These are phyloP conservation scores for Anoplolepis gracilipes DNA, from an alignment of 1,140 invertebrate species.

Conservation along the genomic window DNA sequence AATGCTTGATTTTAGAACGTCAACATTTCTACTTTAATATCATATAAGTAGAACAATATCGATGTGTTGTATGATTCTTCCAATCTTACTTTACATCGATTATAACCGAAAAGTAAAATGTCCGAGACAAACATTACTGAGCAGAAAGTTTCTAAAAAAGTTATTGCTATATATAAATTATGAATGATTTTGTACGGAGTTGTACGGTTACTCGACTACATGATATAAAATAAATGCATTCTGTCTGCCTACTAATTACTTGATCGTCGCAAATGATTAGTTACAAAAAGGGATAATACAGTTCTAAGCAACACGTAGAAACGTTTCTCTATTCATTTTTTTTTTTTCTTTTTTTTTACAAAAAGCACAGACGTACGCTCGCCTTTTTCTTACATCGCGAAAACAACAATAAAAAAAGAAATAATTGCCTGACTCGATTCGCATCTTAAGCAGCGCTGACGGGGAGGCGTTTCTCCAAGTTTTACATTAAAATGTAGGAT, in stretches of 20 bases:
- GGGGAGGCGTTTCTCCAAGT: constrained; percentile 25
- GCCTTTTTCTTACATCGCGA: background rate
- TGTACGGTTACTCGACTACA: background rate
- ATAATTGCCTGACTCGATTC: constrained; percentile 26
- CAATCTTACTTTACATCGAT: background rate
- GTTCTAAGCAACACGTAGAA: background rate
- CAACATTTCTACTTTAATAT: background rate
- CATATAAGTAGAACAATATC: background rate
- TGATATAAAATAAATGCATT: constrained; percentile 16
- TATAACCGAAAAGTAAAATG: background rate
- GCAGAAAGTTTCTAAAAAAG: too few species aligned
- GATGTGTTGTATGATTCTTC: background rate
- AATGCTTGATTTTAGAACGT: constrained; percentile 12
- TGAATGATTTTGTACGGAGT: background rate
- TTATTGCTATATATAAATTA: constrained; percentile 1
- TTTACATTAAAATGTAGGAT: constrained; percentile 47
- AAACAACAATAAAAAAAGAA: background rate
- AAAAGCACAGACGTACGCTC: background rate
- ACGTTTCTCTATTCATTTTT: too few species aligned
- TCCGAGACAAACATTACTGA: too few species aligned
- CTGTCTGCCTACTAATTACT: constrained; percentile 26
- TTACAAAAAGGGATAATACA: background rate
- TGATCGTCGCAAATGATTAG: constrained; percentile 24
- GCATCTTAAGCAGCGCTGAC: constrained; percentile 9
- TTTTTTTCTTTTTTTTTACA: background rate